Evolutionary conservation across 2,113 vertebrate species (phyloP).

Genomic region (Gambusia affinis): DNA sequence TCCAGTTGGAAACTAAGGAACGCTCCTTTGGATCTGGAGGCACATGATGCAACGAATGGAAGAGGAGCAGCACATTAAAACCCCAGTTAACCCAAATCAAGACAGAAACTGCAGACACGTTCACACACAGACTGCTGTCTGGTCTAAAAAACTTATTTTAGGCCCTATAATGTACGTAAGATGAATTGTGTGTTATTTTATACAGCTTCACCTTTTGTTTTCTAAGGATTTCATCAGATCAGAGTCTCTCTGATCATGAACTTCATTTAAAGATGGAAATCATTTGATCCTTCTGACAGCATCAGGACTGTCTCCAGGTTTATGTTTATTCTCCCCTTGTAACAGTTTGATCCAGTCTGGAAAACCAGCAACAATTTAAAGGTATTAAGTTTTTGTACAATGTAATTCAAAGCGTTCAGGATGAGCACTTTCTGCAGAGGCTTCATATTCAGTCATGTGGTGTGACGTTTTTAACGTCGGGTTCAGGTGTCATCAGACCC

Average conservation of each 20-base stretch:
- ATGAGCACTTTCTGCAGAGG: neutral
- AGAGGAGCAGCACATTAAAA: neutral
- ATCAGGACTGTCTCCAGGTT: neutral
- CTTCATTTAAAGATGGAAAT: neutral
- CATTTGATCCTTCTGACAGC: neutral
- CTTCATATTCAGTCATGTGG: neutral
- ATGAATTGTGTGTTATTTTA: neutral
- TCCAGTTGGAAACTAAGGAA: neutral
- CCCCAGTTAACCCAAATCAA: neutral
- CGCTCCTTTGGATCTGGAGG: conserved; percentile 5
- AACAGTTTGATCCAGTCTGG: too few relatives aligned
- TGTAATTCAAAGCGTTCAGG: neutral
- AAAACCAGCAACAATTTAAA: neutral
- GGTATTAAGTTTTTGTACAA: neutral
- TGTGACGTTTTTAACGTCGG: neutral
- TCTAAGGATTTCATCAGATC: neutral
- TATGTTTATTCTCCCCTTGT: neutral
- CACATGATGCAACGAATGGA: neutral
- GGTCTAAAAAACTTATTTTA: neutral
- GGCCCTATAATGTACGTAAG: too few relatives aligned
- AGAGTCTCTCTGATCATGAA: neutral
- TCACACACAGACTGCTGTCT: neutral
- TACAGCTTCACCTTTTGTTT: neutral
- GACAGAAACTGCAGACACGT: neutral
- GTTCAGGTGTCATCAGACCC: neutral